Percentiles rank a stretch among this genome's conserved stretches.
phyloP scores from a whole-genome alignment of 2,113 vertebrate species.

The Martes martes region DNA sequence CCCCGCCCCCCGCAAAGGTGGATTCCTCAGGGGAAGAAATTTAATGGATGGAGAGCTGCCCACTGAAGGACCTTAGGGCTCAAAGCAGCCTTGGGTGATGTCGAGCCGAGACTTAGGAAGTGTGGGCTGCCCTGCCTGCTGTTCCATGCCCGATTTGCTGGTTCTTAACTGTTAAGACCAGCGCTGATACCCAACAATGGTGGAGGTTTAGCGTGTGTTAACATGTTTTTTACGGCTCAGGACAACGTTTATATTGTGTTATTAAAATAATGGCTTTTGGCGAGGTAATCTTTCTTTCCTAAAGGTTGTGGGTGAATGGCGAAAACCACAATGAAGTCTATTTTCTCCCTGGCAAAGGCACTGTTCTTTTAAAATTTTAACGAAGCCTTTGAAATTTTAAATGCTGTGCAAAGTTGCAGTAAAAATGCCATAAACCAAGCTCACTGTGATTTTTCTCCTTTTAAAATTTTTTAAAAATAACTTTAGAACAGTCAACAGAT shows the following conservation, averaged over 20 bases:
- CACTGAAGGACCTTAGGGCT: not conserved
- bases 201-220: not conserved
- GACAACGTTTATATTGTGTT: not conserved
- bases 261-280: not conserved
- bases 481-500: not conserved
- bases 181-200: rapidly evolving
- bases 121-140: constrained; percentile 79
- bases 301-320: not conserved
- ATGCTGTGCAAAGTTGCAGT: constrained; percentile 40
- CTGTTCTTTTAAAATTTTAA: constrained; percentile 31
- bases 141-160: constrained; percentile 74
- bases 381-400: constrained; percentile 9
- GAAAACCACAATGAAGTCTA: not conserved
- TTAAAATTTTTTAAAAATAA: not conserved
- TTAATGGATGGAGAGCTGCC: rapidly evolving
- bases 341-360: not conserved
- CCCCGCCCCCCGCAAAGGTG: not conserved
- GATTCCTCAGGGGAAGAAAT: not conserved
- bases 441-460: not conserved
- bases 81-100: constrained; percentile 18
- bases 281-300: not conserved
- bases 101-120: constrained; percentile 42
- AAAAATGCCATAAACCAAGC: constrained; percentile 40
- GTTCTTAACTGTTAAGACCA: constrained; percentile 75
- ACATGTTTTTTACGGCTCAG: not conserved